phyloP scores from a whole-genome alignment of 2,797 vertebrate species.

The Sylvilagus floridanus region DNA sequence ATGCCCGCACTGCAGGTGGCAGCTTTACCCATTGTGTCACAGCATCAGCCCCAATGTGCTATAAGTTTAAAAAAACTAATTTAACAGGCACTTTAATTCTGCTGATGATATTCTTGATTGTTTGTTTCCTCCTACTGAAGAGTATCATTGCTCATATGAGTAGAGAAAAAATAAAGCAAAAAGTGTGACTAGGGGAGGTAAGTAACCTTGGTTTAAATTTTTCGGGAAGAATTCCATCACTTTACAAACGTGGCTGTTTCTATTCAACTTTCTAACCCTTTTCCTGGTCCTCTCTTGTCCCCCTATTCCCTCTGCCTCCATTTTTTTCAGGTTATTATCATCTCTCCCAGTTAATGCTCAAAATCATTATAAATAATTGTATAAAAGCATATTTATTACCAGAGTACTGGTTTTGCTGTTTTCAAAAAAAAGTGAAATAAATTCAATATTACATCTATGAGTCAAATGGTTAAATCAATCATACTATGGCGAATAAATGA shows the following conservation, averaged over 20 bases:
- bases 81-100: not conserved
- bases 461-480: not conserved
- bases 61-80: not conserved
- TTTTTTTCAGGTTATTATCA: not conserved
- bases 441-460: not conserved
- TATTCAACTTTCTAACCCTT: constrained; percentile 1
- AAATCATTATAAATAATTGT: constrained; percentile 8
- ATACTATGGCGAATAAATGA: not conserved
- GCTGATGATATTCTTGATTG: constrained; percentile 18
- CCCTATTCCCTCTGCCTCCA: not conserved
- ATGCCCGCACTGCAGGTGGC: too few species aligned
- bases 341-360: not conserved
- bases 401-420: constrained; percentile 31
- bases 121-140: not conserved
- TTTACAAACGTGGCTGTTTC: not conserved
- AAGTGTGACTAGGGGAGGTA: not conserved
- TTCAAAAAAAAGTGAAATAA: not conserved
- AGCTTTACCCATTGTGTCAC: too few species aligned
- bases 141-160: not conserved
- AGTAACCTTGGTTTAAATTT: not conserved
- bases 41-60: not conserved
- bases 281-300: not conserved
- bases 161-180: constrained; percentile 41
- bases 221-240: not conserved
- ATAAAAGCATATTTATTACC: constrained; percentile 23